Evolutionary conservation across 2,113 vertebrate genomes (phyloP).

Genomic region (Anolis sagrei): DNA sequence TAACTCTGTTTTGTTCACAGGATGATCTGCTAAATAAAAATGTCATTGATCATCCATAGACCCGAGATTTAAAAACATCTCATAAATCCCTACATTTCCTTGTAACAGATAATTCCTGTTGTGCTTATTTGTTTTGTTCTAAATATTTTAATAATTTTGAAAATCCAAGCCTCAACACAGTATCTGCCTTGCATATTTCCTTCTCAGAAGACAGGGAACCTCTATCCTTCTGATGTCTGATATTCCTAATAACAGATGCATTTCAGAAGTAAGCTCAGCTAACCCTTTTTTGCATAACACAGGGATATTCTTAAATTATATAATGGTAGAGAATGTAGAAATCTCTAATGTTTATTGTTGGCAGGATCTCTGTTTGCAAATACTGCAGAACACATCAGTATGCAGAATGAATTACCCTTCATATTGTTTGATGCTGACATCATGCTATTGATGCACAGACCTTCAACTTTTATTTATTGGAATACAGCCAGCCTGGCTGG

Average conservation of each 20-base stretch:
- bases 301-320: background rate
- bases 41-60: background rate
- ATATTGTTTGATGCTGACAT: background rate
- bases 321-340: background rate
- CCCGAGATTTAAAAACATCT: conserved; percentile 1
- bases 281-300: background rate
- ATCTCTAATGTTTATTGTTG: background rate
- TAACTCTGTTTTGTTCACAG: background rate
- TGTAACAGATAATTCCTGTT: background rate
- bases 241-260: background rate
- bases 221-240: background rate
- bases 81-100: background rate
- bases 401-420: background rate
- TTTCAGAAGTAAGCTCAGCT: background rate
- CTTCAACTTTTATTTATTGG: conserved; percentile 13
- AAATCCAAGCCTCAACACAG: background rate
- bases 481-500: background rate
- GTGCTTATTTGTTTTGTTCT: background rate
- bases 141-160: background rate
- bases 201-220: background rate
- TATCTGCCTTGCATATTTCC: background rate
- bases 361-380: background rate
- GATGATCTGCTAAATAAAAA: background rate
- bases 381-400: background rate
- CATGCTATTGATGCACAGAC: background rate